These are phyloP conservation scores for Hemicordylus capensis DNA, from an alignment of 2,113 vertebrate species.

Conservation along the genomic window DNA sequence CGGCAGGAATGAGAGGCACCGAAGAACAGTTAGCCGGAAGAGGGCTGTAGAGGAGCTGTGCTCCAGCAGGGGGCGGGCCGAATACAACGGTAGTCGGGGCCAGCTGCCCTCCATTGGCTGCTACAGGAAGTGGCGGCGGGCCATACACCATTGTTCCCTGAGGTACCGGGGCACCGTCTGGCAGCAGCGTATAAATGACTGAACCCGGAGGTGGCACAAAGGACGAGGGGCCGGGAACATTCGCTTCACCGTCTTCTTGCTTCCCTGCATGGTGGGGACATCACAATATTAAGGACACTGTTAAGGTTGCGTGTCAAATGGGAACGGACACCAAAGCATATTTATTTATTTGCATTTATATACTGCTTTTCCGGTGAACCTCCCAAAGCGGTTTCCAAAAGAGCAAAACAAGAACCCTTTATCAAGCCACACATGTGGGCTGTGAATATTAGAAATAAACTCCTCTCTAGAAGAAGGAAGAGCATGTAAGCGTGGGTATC, in stretches of 20 bases:
- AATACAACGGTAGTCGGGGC: constrained; percentile 75
- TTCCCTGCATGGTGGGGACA: neutral
- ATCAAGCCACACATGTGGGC: no score
- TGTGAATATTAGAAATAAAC: no score
- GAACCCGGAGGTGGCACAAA: constrained; percentile 74
- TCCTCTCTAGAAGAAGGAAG: neutral
- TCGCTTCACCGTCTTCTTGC: constrained; percentile 65
- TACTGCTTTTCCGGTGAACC: neutral
- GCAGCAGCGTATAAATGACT: constrained; percentile 78
- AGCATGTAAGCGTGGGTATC: no score
- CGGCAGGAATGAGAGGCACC: constrained; percentile 74
- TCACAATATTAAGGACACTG: neutral
- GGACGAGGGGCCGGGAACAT: constrained; percentile 37
- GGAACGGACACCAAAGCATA: neutral
- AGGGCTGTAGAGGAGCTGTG: constrained; percentile 74
- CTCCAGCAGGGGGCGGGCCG: constrained; percentile 75
- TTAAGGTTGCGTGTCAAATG: neutral
- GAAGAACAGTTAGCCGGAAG: constrained; percentile 72
- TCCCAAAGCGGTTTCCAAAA: no score
- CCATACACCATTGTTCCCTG: constrained; percentile 77
- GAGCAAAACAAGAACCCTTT: no score
- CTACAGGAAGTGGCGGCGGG: constrained; percentile 63
- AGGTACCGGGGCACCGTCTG: constrained; percentile 75
- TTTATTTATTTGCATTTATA: no score
- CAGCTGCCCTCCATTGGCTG: constrained; percentile 53